Evolutionary conservation across 2,888 invertebrate species (phyloP).

Genomic region (Lycaena phlaeas): DNA sequence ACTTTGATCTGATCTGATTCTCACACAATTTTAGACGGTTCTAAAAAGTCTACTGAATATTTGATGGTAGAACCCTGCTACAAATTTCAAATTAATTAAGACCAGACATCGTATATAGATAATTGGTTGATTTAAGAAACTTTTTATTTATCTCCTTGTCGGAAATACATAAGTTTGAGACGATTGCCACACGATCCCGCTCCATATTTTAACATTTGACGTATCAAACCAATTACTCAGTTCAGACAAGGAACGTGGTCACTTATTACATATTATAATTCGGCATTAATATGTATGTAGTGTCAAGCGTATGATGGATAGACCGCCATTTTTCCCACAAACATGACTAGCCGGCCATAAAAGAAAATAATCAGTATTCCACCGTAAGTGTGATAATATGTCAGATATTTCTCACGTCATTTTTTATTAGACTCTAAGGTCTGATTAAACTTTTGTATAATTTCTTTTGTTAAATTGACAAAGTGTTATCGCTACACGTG

Average conservation of each 20-base stretch:
- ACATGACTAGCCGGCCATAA: slow-evolving; percentile 20
- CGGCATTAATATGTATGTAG: slow-evolving; percentile 17
- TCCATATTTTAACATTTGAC: no score
- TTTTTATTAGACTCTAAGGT: slow-evolving; percentile 18
- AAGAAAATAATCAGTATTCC: slow-evolving; percentile 27
- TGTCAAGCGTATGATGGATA: slow-evolving; percentile 17
- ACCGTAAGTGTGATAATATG: slow-evolving; percentile 38
- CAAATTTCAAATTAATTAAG: no score
- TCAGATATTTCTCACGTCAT: slow-evolving; percentile 59
- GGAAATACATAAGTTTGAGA: no score
- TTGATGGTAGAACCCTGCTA: no score
- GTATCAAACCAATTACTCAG: slow-evolving; percentile 29
- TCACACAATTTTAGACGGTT: no score
- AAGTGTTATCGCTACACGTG: no score
- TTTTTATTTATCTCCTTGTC: no score
- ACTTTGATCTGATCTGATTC: no score
- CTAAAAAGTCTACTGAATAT: no score
- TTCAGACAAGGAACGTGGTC: slow-evolving; percentile 11
- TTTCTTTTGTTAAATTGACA: slow-evolving; percentile 13
- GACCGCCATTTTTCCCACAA: slow-evolving; percentile 23
- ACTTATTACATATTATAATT: slow-evolving; percentile 16
- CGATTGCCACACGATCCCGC: no score
- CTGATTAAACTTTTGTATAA: slow-evolving; percentile 12
- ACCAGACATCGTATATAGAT: no score
- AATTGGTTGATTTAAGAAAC: no score